phyloP scores from a whole-genome alignment of 1,140 invertebrate genomes.

The Drosophila triauraria region DNA sequence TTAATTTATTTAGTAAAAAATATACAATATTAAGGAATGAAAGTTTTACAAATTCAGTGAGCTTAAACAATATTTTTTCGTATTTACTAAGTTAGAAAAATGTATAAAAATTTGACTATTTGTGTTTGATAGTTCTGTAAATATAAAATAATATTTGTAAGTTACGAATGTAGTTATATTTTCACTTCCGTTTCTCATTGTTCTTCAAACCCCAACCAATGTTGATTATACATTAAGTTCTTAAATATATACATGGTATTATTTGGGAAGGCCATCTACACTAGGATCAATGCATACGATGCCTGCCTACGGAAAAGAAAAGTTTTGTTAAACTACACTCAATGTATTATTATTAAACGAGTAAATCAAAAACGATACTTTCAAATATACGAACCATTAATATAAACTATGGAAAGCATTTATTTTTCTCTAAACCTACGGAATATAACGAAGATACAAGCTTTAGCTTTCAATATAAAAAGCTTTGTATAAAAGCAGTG shows the following conservation, averaged over 20 bases:
- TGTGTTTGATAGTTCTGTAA: slow-evolving; percentile 59
- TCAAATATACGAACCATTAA: slow-evolving; percentile 57
- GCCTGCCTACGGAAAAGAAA: slow-evolving; percentile 25
- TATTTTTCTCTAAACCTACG: not conserved
- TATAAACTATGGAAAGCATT: slow-evolving; percentile 18
- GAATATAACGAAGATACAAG: not conserved
- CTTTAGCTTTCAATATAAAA: not conserved
- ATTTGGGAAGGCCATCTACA: slow-evolving; percentile 35
- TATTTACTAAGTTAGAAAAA: slow-evolving; percentile 8
- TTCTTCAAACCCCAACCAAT: slow-evolving; percentile 8
- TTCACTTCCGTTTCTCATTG: not conserved
- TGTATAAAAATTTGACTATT: slow-evolving; percentile 7
- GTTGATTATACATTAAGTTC: slow-evolving; percentile 19
- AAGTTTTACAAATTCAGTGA: slow-evolving; percentile 22
- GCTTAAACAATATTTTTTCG: slow-evolving; percentile 5
- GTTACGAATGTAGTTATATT: slow-evolving; percentile 17
- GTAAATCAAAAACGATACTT: slow-evolving; percentile 63
- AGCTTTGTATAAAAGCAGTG: not conserved
- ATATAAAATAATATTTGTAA: slow-evolving; percentile 64
- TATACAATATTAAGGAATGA: slow-evolving; percentile 3
- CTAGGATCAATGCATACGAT: slow-evolving; percentile 30
- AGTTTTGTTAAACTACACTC: slow-evolving; percentile 62
- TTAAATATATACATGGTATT: slow-evolving; percentile 54
- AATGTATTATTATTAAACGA: slow-evolving; percentile 45
- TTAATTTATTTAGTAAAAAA: slow-evolving; percentile 7